Percentiles rank a stretch among this genome's conserved stretches.
phyloP scores from a whole-genome alignment of 2,113 vertebrate species.

The Ardeotis arabs region DNA sequence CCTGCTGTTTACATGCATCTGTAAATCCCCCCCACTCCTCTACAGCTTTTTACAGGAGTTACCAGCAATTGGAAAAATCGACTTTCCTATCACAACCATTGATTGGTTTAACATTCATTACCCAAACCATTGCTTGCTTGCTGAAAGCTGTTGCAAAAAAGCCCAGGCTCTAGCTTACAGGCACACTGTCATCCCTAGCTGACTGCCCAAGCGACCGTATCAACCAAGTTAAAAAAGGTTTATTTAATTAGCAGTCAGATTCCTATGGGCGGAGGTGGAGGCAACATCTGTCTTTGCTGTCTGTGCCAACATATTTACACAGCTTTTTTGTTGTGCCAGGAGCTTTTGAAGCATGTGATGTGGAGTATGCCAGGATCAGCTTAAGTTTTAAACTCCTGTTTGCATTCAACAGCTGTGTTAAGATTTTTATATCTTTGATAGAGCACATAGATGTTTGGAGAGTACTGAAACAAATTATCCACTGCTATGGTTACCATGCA shows the following conservation, averaged over 20 bases:
- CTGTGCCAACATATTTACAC: not conserved
- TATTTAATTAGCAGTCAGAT: constrained; percentile 31
- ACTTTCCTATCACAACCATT: not conserved
- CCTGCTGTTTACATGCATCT: not conserved
- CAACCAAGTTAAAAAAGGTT: not conserved
- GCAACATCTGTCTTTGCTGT: not conserved
- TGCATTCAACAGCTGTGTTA: constrained; percentile 18
- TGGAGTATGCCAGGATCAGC: constrained; percentile 15
- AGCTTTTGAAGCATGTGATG: not conserved
- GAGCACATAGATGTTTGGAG: not conserved
- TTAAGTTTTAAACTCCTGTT: constrained; percentile 22
- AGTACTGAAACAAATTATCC: constrained; percentile 40
- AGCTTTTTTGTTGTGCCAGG: constrained; percentile 15
- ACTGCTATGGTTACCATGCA: constrained; percentile 28
- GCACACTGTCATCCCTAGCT: not conserved
- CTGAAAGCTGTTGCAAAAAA: not conserved
- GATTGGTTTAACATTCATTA: accelerated
- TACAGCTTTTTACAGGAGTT: not conserved
- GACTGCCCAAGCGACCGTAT: not conserved
- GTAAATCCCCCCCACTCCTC: not conserved
- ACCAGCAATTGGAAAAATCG: not conserved
- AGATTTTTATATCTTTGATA: constrained; percentile 18
- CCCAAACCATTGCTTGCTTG: not conserved
- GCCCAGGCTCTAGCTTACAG: not conserved
- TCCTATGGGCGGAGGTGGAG: not conserved